Base-by-base conservation (phyloP, 92 coral and sea anemone species). In the Porites rus region DNA sequence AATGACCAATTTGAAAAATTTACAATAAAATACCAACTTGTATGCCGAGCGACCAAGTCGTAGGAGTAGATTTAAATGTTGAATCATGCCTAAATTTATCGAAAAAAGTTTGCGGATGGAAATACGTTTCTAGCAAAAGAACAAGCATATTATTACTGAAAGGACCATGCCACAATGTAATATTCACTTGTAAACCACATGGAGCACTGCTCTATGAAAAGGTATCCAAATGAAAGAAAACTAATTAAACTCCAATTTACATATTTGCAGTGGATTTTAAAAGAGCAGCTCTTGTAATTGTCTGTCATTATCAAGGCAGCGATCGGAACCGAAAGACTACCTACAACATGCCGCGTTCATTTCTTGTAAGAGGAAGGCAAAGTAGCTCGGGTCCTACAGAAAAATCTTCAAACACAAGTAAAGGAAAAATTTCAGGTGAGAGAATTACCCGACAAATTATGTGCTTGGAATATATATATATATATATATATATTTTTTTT, bases 231-330 rank as follows among this genome's bases (percentile, higher is more conserved):
- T 77, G 75, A 89, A 80, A 83, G 83, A 63, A 65, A 79, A 89
- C 86, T 90, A 89, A 94, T 94, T 94, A 92, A 76, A 77, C 52
- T 77, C 77, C 86, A 88, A 94, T 94, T 94, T 94, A 88, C 97
- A 94, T 94, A 94, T 86, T 81, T 90, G 73, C 80, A 75, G 76
- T 79, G 79, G 86, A 75, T 72, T 86, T 92, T 92, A 92, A 91
- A 86, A 90, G 95, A 88, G 77, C 94, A 81, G 86, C 83, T 75
- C 81, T 81, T 77, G 75, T 85, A 84, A 76, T 91, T 80, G 91
- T 88, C 88, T 84, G 83, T 76, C 83, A 75, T 51, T 84, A 64
- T 9, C 76, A 63, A 43, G 74, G 13, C 75, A 66, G 76, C 25
- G 59, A 52, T 76, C 82, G 52, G 84, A 51, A 80, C 51, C 84